These are phyloP conservation scores for Agrilus cyanescens DNA, from an alignment of 2,888 invertebrate genomes.

Conservation along the genomic window DNA sequence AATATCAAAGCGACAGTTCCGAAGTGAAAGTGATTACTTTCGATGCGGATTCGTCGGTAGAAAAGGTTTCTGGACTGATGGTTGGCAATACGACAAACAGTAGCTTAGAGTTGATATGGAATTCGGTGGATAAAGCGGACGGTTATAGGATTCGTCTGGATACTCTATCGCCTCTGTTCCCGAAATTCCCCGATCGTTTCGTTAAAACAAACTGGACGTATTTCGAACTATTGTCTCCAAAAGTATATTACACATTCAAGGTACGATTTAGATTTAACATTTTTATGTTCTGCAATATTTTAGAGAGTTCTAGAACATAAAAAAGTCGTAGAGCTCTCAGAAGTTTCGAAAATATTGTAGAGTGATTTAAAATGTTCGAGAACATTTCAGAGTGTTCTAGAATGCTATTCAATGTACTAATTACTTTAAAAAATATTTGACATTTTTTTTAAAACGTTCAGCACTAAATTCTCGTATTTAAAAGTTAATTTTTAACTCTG, in stretches of 20 bases:
- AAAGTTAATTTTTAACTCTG: neutral
- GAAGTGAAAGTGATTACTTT: conserved; percentile 46
- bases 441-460: neutral
- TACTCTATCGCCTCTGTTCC: conserved; percentile 41
- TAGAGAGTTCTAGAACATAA: too few relatives aligned
- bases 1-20: conserved; percentile 49
- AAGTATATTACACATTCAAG: conserved; percentile 44
- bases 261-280: too few relatives aligned
- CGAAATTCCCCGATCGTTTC: conserved; percentile 35
- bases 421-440: too few relatives aligned
- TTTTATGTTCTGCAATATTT: too few relatives aligned
- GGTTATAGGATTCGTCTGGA: conserved; percentile 26
- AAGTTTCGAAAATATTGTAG: too few relatives aligned
- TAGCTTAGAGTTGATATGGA: conserved; percentile 50
- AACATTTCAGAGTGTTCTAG: too few relatives aligned
- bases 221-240: conserved; percentile 33
- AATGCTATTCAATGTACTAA: too few relatives aligned
- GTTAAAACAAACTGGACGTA: conserved; percentile 37
- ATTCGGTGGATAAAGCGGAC: conserved; percentile 27
- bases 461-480: conserved; percentile 9
- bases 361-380: too few relatives aligned
- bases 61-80: conserved; percentile 44
- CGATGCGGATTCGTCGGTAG: conserved; percentile 52
- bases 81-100: conserved; percentile 39
- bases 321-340: too few relatives aligned